phyloP scores from a whole-genome alignment of 30 jellyfish, hydroid and myxozoan genomes.

The Chrysaora quinquecirrha region DNA sequence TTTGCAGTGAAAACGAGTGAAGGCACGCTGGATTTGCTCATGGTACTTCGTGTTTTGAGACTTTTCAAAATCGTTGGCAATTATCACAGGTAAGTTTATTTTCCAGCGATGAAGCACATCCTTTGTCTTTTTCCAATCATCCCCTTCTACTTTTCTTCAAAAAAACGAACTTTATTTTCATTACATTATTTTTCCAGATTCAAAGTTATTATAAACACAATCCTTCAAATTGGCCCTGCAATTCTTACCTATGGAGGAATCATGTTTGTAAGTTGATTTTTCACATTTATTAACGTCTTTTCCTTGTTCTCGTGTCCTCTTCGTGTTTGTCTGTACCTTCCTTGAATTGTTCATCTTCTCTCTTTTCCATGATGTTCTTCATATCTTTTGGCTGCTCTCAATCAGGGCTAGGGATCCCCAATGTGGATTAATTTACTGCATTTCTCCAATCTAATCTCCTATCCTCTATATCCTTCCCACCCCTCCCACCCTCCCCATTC shows the following conservation, averaged over 20 bases:
- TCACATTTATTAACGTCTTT: no score
- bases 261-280: slow-evolving; percentile 80
- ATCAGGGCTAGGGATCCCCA: no score
- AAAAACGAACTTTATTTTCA: not conserved
- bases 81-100: slow-evolving; percentile 67
- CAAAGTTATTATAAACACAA: slow-evolving; percentile 91
- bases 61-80: slow-evolving; percentile 87
- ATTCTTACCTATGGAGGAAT: slow-evolving; percentile 96
- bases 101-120: not conserved
- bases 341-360: no score
- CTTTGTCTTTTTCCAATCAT: not conserved
- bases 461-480: no score
- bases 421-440: no score
- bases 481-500: no score
- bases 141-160: not conserved
- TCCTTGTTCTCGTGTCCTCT: no score
- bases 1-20: slow-evolving; percentile 66
- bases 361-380: no score
- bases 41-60: slow-evolving; percentile 93
- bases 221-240: slow-evolving; percentile 98
- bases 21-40: slow-evolving; percentile 74
- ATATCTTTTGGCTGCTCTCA: no score
- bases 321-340: no score
- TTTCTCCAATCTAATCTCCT: no score
- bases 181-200: slow-evolving; percentile 53